Conservation (phyloP, 2,888 invertebrate species). For the Ormia ochracea region DNA sequence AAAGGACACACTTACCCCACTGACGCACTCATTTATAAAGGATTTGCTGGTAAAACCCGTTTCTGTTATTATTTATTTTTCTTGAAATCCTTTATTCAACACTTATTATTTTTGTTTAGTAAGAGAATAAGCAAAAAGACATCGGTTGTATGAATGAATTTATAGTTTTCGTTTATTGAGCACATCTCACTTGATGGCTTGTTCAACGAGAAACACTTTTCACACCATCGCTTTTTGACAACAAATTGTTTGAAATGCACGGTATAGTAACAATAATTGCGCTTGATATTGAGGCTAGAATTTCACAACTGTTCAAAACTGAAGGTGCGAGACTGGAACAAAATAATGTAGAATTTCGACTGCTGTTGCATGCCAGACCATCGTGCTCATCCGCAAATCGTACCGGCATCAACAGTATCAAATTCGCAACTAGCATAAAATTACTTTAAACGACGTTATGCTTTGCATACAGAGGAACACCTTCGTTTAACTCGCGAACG, state of each 20-base stretch:
- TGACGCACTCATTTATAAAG: neutral
- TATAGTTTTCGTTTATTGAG: no score
- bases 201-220: no score
- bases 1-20: neutral
- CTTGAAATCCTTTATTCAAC: no score
- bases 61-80: no score
- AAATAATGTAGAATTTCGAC: conserved; percentile 16
- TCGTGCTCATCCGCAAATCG: conserved; percentile 69
- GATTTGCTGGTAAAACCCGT: neutral
- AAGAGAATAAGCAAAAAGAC: no score
- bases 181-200: no score
- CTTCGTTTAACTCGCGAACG: neutral
- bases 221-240: conserved; percentile 7
- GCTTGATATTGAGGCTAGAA: conserved; percentile 7
- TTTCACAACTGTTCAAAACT: neutral
- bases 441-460: conserved; percentile 72
- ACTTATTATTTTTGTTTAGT: no score
- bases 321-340: neutral
- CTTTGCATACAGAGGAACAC: conserved; percentile 54
- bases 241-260: neutral
- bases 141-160: no score
- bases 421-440: conserved; percentile 74
- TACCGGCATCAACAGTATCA: conserved; percentile 74
- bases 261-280: conserved; percentile 7
- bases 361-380: conserved; percentile 30